Evolutionary conservation across 2,797 vertebrate genomes (phyloP), one percentile per base, ranked within the genome.

Genomic region (Phoeniculus purpureus): DNA sequence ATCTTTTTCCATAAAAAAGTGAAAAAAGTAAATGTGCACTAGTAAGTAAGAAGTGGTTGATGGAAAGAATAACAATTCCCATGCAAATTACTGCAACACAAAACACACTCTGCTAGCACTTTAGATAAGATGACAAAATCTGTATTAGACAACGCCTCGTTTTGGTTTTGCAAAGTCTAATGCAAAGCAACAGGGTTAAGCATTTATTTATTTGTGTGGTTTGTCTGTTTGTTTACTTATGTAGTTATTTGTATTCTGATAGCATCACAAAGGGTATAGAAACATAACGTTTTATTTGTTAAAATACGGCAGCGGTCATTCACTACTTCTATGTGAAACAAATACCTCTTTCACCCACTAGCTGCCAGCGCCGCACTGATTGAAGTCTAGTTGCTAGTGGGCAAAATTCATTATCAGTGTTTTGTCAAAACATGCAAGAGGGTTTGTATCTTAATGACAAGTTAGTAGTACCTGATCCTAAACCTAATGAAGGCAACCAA

Each of bases 41-140:
- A 50, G 12, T 21, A 85, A 70, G 91, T 55, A 56, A 64, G 47
- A 88, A 90, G 67, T 20, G 18, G 18, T 4, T 80, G n/a, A 70
- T 29, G 32, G 27, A 75, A 79, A 32, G 19, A 5, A 32, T 14
- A 72, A 26, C 13, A 45, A 19, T 50, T 89, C 65, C 18, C 13
- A 67, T 31, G 54, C 50, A 79, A 79, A 89, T 81, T 89, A 87
- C 15, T 12, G 62, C 34, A 65, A 55, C 2, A 3, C 58, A 59
- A 10, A 68, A 27, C 8, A 84, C 84, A 81, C 29, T 13, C 7
- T 56, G 12, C 20, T 76, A 78, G 59, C 27, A 32, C 59, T 64
- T 81, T 79, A 85, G 75, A 91, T 89, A 87, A 79, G 66, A 74
- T 88, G 78, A 71, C 47, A 83, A 90, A 88, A 90, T 81, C 29